Conservation (phyloP, 2,888 invertebrate species). For the Pocota personata region DNA sequence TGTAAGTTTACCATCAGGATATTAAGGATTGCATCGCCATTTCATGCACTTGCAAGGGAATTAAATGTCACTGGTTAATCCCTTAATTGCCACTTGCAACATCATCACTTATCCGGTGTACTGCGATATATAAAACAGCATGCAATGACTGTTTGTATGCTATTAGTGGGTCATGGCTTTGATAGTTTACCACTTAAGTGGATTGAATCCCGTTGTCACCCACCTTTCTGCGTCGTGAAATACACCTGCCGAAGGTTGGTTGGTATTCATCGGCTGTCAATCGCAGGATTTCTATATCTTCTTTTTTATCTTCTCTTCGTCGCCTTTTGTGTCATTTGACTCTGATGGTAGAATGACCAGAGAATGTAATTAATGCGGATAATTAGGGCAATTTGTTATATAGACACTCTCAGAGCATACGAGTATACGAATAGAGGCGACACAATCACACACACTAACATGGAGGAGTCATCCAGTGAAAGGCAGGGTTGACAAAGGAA, state of each 20-base stretch:
- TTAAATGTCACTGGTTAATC: slow-evolving; percentile 58
- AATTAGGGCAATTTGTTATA: slow-evolving; percentile 64
- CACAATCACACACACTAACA: background rate
- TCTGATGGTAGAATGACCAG: slow-evolving; percentile 20
- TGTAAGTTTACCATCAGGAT: slow-evolving; percentile 44
- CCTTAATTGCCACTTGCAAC: slow-evolving; percentile 64
- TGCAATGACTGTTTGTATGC: background rate
- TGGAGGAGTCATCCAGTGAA: background rate
- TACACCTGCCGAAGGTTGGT: slow-evolving; percentile 38
- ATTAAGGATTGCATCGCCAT: slow-evolving; percentile 31
- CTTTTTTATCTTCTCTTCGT: background rate
- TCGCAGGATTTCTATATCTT: slow-evolving; percentile 56
- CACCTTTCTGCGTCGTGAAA: background rate
- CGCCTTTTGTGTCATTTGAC: slow-evolving; percentile 37
- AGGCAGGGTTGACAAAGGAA: background rate
- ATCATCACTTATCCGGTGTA: slow-evolving; percentile 31
- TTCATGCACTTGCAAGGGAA: slow-evolving; percentile 14
- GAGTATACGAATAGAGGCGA: slow-evolving; percentile 10
- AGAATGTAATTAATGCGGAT: slow-evolving; percentile 62
- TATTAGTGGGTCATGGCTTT: background rate
- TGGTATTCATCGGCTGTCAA: slow-evolving; percentile 45
- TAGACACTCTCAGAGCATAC: background rate
- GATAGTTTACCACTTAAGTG: slow-evolving; percentile 49
- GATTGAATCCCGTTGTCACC: slow-evolving; percentile 32
- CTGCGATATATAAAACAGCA: background rate